Conservation (phyloP, 1,140 invertebrate species). For the Macrocentrus cingulum region DNA sequence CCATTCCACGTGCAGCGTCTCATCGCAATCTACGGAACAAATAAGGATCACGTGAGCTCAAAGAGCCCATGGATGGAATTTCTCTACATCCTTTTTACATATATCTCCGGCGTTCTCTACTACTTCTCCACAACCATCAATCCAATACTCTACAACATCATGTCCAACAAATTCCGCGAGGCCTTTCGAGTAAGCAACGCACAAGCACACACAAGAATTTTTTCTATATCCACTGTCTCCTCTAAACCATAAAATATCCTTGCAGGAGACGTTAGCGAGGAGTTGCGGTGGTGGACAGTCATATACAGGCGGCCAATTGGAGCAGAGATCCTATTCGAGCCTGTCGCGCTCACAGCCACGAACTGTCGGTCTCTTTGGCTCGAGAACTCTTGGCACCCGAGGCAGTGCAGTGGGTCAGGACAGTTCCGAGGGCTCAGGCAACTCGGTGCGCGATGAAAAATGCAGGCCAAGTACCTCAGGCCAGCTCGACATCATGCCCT, state of each 20-base stretch:
- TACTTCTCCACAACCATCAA: slow-evolving; percentile 72
- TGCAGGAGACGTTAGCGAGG: slow-evolving; percentile 48
- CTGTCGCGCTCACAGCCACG: slow-evolving; percentile 50
- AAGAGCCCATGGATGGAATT: slow-evolving; percentile 44
- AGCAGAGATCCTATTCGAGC: slow-evolving; percentile 51
- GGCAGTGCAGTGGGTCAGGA: slow-evolving; percentile 36
- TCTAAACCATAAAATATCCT: slow-evolving; percentile 7
- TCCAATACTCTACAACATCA: slow-evolving; percentile 70
- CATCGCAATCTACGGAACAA: slow-evolving; percentile 62
- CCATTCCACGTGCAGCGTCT: slow-evolving; percentile 74
- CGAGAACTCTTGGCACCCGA: slow-evolving; percentile 34
- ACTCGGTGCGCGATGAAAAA: slow-evolving; percentile 41
- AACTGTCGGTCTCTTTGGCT: slow-evolving; percentile 38
- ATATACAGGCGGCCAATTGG: slow-evolving; percentile 24
- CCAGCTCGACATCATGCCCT: background rate
- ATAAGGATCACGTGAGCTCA: slow-evolving; percentile 42
- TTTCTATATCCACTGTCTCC: background rate
- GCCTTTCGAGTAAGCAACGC: slow-evolving; percentile 63
- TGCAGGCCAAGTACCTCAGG: slow-evolving; percentile 17
- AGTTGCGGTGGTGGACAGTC: slow-evolving; percentile 42
- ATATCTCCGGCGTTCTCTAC: slow-evolving; percentile 68
- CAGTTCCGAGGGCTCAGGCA: slow-evolving; percentile 47
- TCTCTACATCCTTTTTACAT: slow-evolving; percentile 57
- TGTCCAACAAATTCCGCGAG: slow-evolving; percentile 68
- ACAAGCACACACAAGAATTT: background rate